Evolutionary conservation across 1,140 invertebrate species (phyloP).

Genomic region (Tribolium castaneum): DNA sequence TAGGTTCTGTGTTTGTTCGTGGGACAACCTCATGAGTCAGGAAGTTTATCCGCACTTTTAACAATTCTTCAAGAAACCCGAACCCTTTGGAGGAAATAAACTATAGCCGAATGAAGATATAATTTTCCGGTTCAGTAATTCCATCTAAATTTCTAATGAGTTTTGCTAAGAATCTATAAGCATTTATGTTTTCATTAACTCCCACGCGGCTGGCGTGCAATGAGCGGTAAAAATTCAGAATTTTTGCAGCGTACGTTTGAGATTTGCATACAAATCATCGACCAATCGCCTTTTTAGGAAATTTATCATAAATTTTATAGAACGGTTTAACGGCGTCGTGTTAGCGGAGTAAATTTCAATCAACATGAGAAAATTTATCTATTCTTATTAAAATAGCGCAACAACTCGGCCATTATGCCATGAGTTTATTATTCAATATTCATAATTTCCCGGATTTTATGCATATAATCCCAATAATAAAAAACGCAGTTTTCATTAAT

Average conservation of each 20-base stretch:
- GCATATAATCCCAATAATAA: slow-evolving; percentile 6
- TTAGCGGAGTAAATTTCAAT: not conserved
- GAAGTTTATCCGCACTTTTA: too few relatives aligned
- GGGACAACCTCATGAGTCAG: not conserved
- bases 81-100: not conserved
- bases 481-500: slow-evolving; percentile 12
- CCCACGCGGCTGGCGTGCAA: not conserved
- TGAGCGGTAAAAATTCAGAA: not conserved
- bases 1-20: not conserved
- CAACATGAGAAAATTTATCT: not conserved
- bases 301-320: not conserved
- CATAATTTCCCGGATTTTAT: slow-evolving; percentile 28
- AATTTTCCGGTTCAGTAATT: not conserved
- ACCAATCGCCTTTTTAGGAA: not conserved
- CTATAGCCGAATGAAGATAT: not conserved
- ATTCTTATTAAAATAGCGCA: not conserved
- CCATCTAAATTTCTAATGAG: not conserved
- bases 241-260: not conserved
- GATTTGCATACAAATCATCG: not conserved
- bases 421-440: slow-evolving; percentile 26
- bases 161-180: not conserved
- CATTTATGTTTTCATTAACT: not conserved
- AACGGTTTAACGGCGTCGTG: not conserved
- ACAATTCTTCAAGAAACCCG: too few relatives aligned
- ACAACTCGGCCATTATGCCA: slow-evolving; percentile 8